Evolutionary conservation across 2,797 vertebrate species (phyloP).

Genomic region (Pangasius sanitwongsei): DNA sequence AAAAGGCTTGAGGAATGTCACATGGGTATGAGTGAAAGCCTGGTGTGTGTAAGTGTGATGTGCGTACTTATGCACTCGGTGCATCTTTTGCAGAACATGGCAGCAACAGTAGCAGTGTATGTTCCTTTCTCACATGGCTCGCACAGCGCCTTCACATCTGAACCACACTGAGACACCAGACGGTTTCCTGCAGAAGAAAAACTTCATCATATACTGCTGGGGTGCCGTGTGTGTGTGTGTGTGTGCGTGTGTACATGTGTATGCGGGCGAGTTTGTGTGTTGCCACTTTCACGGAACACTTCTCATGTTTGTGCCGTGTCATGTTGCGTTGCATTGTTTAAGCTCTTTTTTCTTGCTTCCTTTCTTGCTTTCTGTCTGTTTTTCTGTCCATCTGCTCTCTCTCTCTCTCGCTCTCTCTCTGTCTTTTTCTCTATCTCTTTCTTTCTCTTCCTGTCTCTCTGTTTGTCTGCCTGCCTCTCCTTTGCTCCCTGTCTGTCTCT

Average conservation of each 20-base stretch:
- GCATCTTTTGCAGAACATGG: background rate
- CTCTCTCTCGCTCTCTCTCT: background rate
- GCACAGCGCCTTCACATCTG: conserved; percentile 19
- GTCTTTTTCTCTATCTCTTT: background rate
- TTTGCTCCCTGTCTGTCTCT: background rate
- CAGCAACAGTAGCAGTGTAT: background rate
- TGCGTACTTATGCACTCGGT: conserved; percentile 49
- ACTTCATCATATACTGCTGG: too few species aligned
- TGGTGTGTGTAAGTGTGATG: background rate
- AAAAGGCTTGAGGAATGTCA: background rate
- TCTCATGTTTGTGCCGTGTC: background rate
- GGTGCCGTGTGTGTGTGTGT: background rate
- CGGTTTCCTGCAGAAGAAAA: conserved; percentile 47
- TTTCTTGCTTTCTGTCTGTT: too few species aligned
- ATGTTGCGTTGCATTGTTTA: background rate
- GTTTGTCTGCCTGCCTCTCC: background rate
- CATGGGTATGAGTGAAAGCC: background rate
- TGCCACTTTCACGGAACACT: background rate
- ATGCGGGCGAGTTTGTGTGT: background rate
- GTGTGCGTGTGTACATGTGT: background rate
- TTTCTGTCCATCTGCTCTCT: background rate
- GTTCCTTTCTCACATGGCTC: conserved; percentile 31
- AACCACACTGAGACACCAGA: background rate
- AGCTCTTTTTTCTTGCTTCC: background rate
- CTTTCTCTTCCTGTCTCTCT: background rate